Conservation (phyloP, 2,113 vertebrate species). For the rat (Rattus norvegicus) region GRCr8 NC_086030.1:45079001-45079500, state of each 20-base stretch:
- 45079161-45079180: not conserved
- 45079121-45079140: not conserved
- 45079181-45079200: not conserved
- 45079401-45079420: not conserved
- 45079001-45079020: conserved; percentile 19
- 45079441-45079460: not conserved
- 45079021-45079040: not conserved
- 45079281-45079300: not conserved
- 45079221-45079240: not conserved
- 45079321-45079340: not conserved
- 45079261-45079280: not conserved
- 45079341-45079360: not conserved
- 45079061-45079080: not conserved
- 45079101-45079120: not conserved
- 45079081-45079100: not conserved
- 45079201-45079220: not conserved
- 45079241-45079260: conserved; percentile 1
- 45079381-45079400: not conserved
- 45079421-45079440: not conserved
- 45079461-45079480: not conserved
- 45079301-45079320: not conserved
- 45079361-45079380: not conserved
- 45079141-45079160: not conserved
- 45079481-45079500: not conserved
- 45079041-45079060: not conserved